phyloP scores from a whole-genome alignment of 2,113 vertebrate species.

The Thomomys bottae region DNA sequence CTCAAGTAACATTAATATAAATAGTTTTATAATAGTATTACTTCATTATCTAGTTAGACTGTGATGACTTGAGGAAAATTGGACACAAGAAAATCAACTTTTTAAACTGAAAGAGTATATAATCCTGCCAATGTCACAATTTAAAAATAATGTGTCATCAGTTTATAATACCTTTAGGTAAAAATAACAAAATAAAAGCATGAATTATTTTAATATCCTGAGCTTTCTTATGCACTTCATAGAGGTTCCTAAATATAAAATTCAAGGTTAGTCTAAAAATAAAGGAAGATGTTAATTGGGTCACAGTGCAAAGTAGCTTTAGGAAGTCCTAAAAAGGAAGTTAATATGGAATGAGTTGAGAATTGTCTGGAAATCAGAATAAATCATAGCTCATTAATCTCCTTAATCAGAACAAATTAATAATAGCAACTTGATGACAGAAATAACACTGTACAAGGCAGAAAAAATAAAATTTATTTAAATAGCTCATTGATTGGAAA shows the following conservation, averaged over 20 bases:
- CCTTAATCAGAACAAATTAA: conserved; percentile 58
- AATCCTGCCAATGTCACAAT: not conserved
- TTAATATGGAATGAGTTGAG: conserved; percentile 16
- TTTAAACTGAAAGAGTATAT: not conserved
- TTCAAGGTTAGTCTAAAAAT: not conserved
- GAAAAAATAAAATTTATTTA: conserved; percentile 39
- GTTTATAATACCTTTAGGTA: not conserved
- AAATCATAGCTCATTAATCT: conserved; percentile 37
- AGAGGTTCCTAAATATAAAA: not conserved
- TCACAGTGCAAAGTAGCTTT: not conserved
- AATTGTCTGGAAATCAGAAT: conserved; percentile 50
- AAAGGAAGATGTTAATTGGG: not conserved
- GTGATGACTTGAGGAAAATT: not conserved
- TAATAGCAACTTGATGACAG: conserved; percentile 23
- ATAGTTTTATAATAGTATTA: conserved; percentile 27
- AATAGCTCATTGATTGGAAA: conserved; percentile 42
- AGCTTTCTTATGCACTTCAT: not conserved
- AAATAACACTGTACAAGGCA: conserved; percentile 19
- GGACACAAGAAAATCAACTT: conserved; percentile 16
- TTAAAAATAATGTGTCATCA: not conserved
- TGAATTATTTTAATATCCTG: not conserved
- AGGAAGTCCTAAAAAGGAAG: not conserved
- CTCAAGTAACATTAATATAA: not conserved
- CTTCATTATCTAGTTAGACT: not conserved
- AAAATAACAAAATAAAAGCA: not conserved